phyloP scores from a whole-genome alignment of 2,113 vertebrate species.

The Phasianus colchicus region DNA sequence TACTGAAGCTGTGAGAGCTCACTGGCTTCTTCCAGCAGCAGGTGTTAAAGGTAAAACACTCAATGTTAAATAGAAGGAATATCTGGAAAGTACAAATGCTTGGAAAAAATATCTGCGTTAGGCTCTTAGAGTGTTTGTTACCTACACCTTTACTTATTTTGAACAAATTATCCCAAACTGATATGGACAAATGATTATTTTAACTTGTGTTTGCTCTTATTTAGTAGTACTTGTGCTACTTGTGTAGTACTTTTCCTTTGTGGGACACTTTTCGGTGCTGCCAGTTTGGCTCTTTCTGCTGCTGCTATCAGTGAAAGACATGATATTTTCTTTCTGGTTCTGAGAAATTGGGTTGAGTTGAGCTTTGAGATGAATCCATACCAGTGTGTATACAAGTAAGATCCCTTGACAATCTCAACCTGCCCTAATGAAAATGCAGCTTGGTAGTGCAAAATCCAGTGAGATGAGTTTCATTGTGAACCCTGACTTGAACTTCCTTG shows the following conservation, averaged over 20 bases:
- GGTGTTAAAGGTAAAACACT: neutral
- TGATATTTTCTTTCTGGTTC: neutral
- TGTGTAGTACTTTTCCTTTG: neutral
- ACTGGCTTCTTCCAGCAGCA: neutral
- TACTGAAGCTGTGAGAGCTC: neutral
- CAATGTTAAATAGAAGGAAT: neutral
- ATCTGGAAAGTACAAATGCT: neutral
- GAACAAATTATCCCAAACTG: neutral
- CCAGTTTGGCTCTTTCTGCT: neutral
- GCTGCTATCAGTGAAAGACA: neutral
- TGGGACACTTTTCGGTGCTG: neutral
- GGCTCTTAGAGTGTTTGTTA: neutral
- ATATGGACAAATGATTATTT: neutral
- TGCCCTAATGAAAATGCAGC: neutral
- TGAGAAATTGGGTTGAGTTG: neutral
- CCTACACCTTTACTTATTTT: neutral
- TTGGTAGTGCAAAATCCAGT: neutral
- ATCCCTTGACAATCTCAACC: neutral
- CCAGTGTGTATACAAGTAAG: rapidly evolving
- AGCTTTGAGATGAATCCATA: neutral
- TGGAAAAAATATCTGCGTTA: neutral
- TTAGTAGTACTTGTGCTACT: neutral
- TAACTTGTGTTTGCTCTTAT: neutral
- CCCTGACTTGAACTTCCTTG: neutral
- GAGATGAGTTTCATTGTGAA: neutral